Conservation (phyloP, 35 echinoderm and acorn worm genomes). For the Apostichopus parvimensis region DNA sequence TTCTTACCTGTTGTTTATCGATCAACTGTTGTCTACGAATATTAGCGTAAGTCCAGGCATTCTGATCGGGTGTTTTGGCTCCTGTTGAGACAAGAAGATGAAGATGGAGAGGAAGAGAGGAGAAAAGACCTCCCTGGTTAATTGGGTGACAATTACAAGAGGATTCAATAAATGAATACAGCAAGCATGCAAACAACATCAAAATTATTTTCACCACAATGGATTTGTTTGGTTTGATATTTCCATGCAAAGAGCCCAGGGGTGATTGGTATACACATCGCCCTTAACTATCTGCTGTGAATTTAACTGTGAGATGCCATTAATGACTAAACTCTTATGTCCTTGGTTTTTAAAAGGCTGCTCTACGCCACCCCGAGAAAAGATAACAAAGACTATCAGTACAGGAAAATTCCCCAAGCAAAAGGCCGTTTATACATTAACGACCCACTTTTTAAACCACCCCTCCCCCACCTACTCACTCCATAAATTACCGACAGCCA, state of each 20-base stretch:
- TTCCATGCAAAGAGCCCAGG: neutral
- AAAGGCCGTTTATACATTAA: too few species aligned
- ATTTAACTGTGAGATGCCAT: too few species aligned
- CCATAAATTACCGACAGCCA: too few species aligned
- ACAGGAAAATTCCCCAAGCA: too few species aligned
- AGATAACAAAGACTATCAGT: too few species aligned
- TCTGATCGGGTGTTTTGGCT: constrained; percentile 91
- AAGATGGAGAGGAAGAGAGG: constrained; percentile 66
- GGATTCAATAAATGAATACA: neutral
- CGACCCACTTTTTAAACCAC: too few species aligned
- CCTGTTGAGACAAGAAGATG: constrained; percentile 68
- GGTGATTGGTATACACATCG: too few species aligned
- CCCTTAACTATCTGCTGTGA: too few species aligned
- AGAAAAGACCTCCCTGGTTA: constrained; percentile 49
- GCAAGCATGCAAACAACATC: neutral
- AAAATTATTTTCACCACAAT: neutral
- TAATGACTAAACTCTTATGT: too few species aligned
- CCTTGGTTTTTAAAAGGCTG: too few species aligned
- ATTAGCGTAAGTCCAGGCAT: constrained; percentile 70
- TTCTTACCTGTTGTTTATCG: constrained; percentile 73
- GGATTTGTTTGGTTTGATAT: neutral
- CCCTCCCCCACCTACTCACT: too few species aligned
- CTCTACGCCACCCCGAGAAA: too few species aligned
- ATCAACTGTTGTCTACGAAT: constrained; percentile 74
- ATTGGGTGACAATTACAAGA: constrained; percentile 1